Evolutionary conservation across 2,888 invertebrate genomes (phyloP).

Genomic region (Morpho deidamia): DNA sequence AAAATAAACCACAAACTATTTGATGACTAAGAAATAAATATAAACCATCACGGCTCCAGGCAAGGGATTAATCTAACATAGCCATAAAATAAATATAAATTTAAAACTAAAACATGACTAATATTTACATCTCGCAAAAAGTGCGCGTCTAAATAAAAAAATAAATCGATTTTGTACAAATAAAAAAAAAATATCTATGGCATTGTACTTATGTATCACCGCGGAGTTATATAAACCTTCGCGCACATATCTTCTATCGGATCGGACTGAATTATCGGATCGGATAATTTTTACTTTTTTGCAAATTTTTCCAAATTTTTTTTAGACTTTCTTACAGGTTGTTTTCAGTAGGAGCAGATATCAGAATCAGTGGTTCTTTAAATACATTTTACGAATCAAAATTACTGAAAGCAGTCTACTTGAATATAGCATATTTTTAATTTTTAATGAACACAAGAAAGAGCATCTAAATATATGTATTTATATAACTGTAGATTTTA

Average conservation of each 20-base stretch:
- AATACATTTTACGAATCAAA: no score
- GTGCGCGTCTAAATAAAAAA: constrained; percentile 32
- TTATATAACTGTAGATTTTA: no score
- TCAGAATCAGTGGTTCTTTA: no score
- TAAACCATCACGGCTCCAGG: constrained; percentile 1
- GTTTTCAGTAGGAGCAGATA: no score
- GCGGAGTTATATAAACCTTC: background rate
- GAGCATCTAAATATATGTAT: no score
- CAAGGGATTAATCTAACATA: constrained; percentile 23
- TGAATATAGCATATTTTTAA: no score
- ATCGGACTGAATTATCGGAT: background rate
- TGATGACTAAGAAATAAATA: background rate
- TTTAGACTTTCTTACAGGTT: no score
- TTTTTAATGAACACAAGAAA: no score
- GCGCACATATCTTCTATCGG: background rate
- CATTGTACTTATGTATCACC: constrained; percentile 27
- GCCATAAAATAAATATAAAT: constrained; percentile 24
- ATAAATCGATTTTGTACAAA: constrained; percentile 30
- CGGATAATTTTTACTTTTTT: background rate
- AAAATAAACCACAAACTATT: no score
- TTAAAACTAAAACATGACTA: constrained; percentile 22
- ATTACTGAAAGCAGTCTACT: no score
- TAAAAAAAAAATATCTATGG: constrained; percentile 33
- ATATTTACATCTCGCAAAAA: constrained; percentile 24
- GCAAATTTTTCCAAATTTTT: no score